Evolutionary conservation across 2,888 invertebrate species (phyloP).

Genomic region (Cacoxenus indagator): DNA sequence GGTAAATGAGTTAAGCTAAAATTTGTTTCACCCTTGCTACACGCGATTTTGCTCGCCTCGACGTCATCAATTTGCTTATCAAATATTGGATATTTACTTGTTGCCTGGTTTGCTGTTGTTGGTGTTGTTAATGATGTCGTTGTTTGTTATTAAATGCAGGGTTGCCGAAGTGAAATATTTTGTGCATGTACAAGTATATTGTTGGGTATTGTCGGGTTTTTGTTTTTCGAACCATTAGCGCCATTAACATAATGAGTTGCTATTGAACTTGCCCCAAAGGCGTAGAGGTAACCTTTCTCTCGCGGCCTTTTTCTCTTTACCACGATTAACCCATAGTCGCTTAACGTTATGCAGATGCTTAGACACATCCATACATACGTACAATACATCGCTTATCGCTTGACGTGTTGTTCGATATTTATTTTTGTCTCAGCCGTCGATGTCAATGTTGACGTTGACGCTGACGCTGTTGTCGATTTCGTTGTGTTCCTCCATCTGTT

Average conservation of each 20-base stretch:
- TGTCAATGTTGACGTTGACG: not conserved
- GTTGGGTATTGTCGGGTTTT: constrained; percentile 36
- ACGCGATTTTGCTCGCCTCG: not conserved
- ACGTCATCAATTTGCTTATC: constrained; percentile 13
- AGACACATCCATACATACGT: too few species aligned
- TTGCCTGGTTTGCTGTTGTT: constrained; percentile 24
- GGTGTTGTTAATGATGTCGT: constrained; percentile 28
- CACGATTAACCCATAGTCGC: too few species aligned
- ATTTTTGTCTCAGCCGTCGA: not conserved
- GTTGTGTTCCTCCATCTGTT: not conserved
- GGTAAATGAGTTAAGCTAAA: not conserved
- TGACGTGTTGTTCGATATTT: not conserved
- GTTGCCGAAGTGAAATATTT: not conserved
- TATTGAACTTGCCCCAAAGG: constrained; percentile 48
- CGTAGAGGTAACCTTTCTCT: too few species aligned
- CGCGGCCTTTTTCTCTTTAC: too few species aligned
- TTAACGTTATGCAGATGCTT: too few species aligned
- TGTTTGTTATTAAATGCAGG: constrained; percentile 23
- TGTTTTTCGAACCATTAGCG: constrained; percentile 63
- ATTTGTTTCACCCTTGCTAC: not conserved
- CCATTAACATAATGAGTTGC: constrained; percentile 63
- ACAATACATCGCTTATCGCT: not conserved
- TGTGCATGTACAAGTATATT: too few species aligned
- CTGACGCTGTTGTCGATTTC: not conserved
- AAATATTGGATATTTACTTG: constrained; percentile 10